phyloP scores from a whole-genome alignment of 2,113 vertebrate species.

The Todiramphus saurophagus region DNA sequence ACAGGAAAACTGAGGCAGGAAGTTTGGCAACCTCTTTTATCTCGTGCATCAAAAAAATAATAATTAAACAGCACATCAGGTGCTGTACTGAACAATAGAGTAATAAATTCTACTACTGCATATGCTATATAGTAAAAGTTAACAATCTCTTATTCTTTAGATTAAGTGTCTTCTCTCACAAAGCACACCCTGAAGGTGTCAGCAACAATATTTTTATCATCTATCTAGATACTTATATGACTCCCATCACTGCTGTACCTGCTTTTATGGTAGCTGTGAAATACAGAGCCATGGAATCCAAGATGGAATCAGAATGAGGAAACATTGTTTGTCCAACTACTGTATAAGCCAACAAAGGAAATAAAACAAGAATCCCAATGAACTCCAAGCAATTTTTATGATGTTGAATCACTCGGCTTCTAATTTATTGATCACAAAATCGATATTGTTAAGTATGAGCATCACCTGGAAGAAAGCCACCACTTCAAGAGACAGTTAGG shows the following conservation, averaged over 20 bases:
- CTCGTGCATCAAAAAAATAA: not conserved
- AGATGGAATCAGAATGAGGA: not conserved
- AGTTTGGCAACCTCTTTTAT: not conserved
- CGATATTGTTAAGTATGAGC: not conserved
- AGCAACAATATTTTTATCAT: constrained; percentile 36
- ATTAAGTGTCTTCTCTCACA: constrained; percentile 38
- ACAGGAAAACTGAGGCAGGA: not conserved
- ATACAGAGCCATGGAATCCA: not conserved
- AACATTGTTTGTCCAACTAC: not conserved
- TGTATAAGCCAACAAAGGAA: not conserved
- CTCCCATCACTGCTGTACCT: constrained; percentile 20
- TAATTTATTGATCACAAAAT: not conserved
- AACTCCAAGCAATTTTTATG: not conserved
- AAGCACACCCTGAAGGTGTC: constrained; percentile 20
- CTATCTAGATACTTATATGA: not conserved
- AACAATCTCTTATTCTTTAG: constrained; percentile 51
- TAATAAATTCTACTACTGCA: constrained; percentile 42
- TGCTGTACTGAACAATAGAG: not conserved
- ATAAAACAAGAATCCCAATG: not conserved
- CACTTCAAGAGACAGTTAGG: not conserved
- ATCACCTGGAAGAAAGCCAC: not conserved
- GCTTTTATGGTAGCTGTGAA: constrained; percentile 33
- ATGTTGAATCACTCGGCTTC: not conserved
- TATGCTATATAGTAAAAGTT: constrained; percentile 53
- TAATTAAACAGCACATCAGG: not conserved